Evolutionary conservation across 92 coral and sea anemone genomes (phyloP).

Genomic region (Micromussa lordhowensis): DNA sequence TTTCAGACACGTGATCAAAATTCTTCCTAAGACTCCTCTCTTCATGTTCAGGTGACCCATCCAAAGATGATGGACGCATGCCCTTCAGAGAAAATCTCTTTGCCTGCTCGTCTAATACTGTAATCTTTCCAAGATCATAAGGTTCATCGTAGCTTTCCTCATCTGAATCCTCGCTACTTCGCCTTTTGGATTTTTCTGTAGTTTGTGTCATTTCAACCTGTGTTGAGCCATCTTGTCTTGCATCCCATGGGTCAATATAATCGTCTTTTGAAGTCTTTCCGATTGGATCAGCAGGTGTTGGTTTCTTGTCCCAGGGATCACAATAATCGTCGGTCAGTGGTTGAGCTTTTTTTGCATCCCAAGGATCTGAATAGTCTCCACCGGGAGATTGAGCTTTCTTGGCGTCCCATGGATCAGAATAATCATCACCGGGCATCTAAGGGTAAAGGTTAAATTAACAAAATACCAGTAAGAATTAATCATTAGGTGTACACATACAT

Average conservation of each 20-base stretch:
- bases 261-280: constrained; percentile 73
- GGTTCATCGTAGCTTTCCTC: constrained; percentile 85
- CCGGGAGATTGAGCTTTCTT: constrained; percentile 48
- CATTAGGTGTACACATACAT: not conserved
- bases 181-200: constrained; percentile 12
- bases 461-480: not conserved
- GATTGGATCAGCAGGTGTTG: constrained; percentile 32
- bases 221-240: constrained; percentile 34
- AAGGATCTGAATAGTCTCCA: constrained; percentile 87
- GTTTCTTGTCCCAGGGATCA: constrained; percentile 83
- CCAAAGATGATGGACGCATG: constrained; percentile 72
- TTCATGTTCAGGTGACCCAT: constrained; percentile 40
- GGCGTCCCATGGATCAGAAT: constrained; percentile 71
- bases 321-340: constrained; percentile 67
- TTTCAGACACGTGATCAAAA: not conserved
- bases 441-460: not conserved
- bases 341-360: constrained; percentile 71
- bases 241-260: constrained; percentile 95
- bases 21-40: constrained; percentile 3
- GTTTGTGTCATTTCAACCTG: constrained; percentile 16
- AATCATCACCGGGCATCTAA: constrained; percentile 36
- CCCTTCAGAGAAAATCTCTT: constrained; percentile 79
- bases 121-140: constrained; percentile 85
- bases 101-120: constrained; percentile 79
- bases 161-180: constrained; percentile 61